phyloP scores from a whole-genome alignment of 2,797 vertebrate species.

The Malacoraja senta region DNA sequence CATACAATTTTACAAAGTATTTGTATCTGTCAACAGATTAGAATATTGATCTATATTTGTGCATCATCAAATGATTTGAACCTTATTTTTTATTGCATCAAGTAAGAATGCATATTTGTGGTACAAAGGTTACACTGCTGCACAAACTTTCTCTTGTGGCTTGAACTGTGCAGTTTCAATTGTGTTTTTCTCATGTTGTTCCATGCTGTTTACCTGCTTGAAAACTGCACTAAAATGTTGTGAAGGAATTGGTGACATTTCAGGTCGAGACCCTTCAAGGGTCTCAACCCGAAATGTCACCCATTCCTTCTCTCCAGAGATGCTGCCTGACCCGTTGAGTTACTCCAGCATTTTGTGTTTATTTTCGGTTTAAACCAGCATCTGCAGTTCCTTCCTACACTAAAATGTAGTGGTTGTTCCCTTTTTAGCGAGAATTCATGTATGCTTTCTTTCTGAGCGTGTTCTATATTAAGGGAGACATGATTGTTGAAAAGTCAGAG shows the following conservation, averaged over 20 bases:
- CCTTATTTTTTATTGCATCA: neutral
- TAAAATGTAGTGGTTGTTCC: neutral
- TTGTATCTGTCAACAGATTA: neutral
- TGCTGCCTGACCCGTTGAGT: no score
- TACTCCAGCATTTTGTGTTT: no score
- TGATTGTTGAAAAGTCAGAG: neutral
- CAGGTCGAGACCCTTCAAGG: no score
- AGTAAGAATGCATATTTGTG: neutral
- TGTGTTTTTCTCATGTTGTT: neutral
- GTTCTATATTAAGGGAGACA: neutral
- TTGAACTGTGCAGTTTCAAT: no score
- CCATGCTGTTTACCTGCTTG: neutral
- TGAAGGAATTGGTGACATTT: no score
- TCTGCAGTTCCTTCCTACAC: no score
- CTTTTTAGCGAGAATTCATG: neutral
- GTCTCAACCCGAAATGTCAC: no score
- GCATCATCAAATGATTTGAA: neutral
- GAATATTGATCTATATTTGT: neutral
- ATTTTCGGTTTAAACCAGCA: no score
- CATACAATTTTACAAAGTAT: neutral
- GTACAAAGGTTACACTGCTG: neutral
- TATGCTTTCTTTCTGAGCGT: neutral
- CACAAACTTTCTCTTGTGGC: constrained; percentile 22
- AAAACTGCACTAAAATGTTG: neutral
- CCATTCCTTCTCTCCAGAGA: no score